Evolutionary conservation across 2,113 vertebrate genomes (phyloP), one percentile per base, ranked within the genome.

Genomic region (Philantomba maxwellii): DNA sequence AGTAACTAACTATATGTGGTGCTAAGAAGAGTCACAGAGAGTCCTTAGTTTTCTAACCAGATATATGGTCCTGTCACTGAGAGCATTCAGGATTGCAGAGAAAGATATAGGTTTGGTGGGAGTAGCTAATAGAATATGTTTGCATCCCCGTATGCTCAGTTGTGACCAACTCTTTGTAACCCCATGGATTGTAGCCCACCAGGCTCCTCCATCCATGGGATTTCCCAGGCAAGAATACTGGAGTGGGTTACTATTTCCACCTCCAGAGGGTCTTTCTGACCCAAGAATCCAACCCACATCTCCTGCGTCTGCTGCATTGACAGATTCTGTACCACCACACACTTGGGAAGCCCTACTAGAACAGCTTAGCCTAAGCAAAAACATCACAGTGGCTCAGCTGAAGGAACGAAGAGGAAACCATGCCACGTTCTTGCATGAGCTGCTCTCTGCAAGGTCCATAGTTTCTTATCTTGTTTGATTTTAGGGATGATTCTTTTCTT

Each of bases 401-500:
- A 93, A 70, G 53, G 53, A 26, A 55, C 12, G 2, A 85, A n/a
- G 64, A 55, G 36, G 70, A 89, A 93, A 81, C 26, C 13, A 7
- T 53, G 30, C 28, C 45, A 26, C 2, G 6, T 77, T 85, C 55
- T 60, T 53, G 15, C 0, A 33, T 6, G 10, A 89, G 16, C 21
- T 95, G 55, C 13, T 80, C 39, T 82, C 93, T 89, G 19, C 17
- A 90, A 91, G 85, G 36, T 23, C 47, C 47, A 66, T 9, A 75
- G 64, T 82, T 84, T 1, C 0, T 73, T 21, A 53, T 62, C 17
- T 49, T 98, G 64, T 98, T 95, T 80, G 51, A 62, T 75, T 98
- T 98, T 45, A 95, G 62, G 91, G 78, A 96, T 89, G 80, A 87
- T 9, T 80, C 57, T 73, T 70, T 36, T 80, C 16, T 85, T 17